Evolutionary conservation across 1,140 invertebrate species (phyloP).

Genomic region (Drosophila rhopaloa): DNA sequence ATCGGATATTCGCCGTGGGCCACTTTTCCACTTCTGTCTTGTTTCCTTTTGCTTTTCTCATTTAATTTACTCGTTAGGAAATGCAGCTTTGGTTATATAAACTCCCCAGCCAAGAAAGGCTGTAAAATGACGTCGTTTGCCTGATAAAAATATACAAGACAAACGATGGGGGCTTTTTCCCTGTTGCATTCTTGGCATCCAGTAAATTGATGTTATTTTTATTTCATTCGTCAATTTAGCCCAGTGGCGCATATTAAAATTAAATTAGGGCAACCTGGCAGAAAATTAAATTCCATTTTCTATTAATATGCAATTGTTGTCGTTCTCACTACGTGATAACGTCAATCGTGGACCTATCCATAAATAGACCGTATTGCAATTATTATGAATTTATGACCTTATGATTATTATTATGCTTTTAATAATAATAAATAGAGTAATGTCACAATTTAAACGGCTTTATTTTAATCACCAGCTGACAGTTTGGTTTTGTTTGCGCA

Average conservation of each 20-base stretch:
- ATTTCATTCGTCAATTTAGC: conserved; percentile 3
- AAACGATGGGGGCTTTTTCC: too few relatives aligned
- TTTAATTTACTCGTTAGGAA: conserved; percentile 70
- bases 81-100: conserved; percentile 67
- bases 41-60: conserved; percentile 38
- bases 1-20: conserved; percentile 31
- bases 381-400: too few relatives aligned
- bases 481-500: neutral
- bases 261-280: conserved; percentile 48
- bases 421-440: neutral
- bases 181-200: neutral
- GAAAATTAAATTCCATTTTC: conserved; percentile 55
- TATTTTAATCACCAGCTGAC: neutral
- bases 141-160: neutral
- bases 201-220: conserved; percentile 15
- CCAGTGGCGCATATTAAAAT: conserved; percentile 36
- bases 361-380: neutral
- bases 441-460: neutral
- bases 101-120: conserved; percentile 23
- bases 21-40: conserved; percentile 39
- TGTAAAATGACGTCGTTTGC: conserved; percentile 30
- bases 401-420: too few relatives aligned
- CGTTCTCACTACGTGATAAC: conserved; percentile 10
- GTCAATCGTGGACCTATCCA: conserved; percentile 21
- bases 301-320: conserved; percentile 58